phyloP scores from a whole-genome alignment of 2,888 invertebrate genomes.

The Papilio gigon region DNA sequence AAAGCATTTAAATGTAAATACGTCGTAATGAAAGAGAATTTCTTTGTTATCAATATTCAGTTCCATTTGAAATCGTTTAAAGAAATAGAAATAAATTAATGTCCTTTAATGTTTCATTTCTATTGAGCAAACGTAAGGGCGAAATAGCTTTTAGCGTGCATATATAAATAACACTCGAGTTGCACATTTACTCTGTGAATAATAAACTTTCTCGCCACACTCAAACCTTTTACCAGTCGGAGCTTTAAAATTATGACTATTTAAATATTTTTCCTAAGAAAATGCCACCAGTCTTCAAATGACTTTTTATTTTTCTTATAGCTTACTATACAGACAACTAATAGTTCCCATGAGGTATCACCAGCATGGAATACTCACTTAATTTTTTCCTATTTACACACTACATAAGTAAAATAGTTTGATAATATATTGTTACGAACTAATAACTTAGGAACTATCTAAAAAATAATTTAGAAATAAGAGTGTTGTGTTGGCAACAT shows the following conservation, averaged over 20 bases:
- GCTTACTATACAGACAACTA: background rate
- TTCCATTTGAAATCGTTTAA: background rate
- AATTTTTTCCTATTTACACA: too few relatives aligned
- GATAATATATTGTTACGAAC: too few relatives aligned
- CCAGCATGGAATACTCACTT: too few relatives aligned
- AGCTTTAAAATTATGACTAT: constrained; percentile 15
- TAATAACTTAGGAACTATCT: too few relatives aligned
- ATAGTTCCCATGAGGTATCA: background rate
- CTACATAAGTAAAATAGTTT: too few relatives aligned
- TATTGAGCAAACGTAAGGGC: constrained; percentile 10
- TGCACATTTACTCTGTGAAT: constrained; percentile 34
- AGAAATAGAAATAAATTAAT: constrained; percentile 19
- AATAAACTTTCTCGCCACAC: constrained; percentile 26
- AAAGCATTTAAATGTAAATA: background rate
- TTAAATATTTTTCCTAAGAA: constrained; percentile 6
- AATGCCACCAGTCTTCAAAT: background rate
- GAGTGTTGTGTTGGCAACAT: too few relatives aligned
- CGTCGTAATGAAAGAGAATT: background rate
- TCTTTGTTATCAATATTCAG: background rate
- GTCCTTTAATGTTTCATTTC: constrained; percentile 24
- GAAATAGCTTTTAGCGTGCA: constrained; percentile 27
- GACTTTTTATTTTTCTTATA: background rate
- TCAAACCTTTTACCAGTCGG: constrained; percentile 28
- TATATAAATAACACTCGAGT: constrained; percentile 30
- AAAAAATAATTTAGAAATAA: too few relatives aligned